Evolutionary conservation across 2,797 vertebrate genomes (phyloP).

Genomic region (Podargus strigoides): DNA sequence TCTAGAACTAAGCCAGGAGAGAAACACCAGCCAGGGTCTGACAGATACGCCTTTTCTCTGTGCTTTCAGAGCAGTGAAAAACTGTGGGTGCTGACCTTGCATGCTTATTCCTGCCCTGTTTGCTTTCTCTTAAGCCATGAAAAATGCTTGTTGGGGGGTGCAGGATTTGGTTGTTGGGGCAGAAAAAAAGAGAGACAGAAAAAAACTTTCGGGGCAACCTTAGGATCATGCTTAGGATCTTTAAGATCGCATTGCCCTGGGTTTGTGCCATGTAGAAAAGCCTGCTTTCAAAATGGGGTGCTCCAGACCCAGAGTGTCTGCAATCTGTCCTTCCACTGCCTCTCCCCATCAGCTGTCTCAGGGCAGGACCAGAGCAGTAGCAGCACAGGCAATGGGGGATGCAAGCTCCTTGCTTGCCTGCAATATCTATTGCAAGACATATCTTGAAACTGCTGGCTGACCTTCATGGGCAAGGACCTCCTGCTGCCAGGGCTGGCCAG

Average conservation of each 20-base stretch:
- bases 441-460: background rate
- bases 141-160: background rate
- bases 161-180: background rate
- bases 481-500: background rate
- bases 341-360: background rate
- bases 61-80: background rate
- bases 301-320: background rate
- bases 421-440: background rate
- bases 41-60: accelerated
- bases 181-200: background rate
- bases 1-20: background rate
- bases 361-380: accelerated
- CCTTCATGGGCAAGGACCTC: background rate
- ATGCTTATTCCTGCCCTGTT: background rate
- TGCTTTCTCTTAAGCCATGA: background rate
- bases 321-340: background rate
- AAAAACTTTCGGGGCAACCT: background rate
- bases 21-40: background rate
- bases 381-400: background rate
- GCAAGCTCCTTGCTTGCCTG: background rate
- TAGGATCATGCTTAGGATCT: background rate
- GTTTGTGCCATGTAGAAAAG: background rate
- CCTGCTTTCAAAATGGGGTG: background rate
- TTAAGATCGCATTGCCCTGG: no score
- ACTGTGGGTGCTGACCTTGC: background rate